Evolutionary conservation across 2,888 invertebrate species (phyloP), one percentile per base, ranked within the genome.

Genomic region (Mechanitis mazaeus): DNA sequence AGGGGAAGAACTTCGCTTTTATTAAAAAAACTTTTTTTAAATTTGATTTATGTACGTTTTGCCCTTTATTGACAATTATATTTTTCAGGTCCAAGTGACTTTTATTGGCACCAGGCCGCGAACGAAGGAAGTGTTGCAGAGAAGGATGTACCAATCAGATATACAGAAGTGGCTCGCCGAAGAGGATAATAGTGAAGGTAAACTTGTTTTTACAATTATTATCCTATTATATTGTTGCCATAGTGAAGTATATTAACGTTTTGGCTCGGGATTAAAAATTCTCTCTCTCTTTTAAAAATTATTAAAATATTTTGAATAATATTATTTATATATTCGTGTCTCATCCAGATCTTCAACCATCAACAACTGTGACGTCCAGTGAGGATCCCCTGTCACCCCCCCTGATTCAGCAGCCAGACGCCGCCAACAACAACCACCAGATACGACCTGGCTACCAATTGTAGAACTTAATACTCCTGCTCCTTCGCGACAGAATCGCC

Each of bases 161-260:
- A 95, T 95, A 74, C 92, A 92, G 66, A 93, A 93, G 74, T 95
- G 95, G 95, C 83, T 95, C 45, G 85, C 92, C 1, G 94, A 95
- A 73, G 94, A 93, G 2, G 93, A 93, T 54, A 85, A 91, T 31
- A 87, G 87, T 63, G 93, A 93, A 76, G 87, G 88, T 86, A 69
- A 28, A 11, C 53, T 12, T 7, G 28, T 20, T 35, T 7, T 57
- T 35, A 47, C 5, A 33, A 35, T 56, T 50, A 9, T 42, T 42
- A 42, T 3, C 1, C 9, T 42, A 42, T 11, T 9, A 42, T 42
- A 42, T 42, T 42, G 42, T 42, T 42, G 9, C 9, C 42, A 6
- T 42, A 42, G 7, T 42, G 1, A 11, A 42, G 9, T 9, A 42
- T 42, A 42, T 42, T 42, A 3, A 9, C 11, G 42, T 42, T 3